A percentile compares a stretch with the other conserved stretches of the same genome.
phyloP scores from a whole-genome alignment of 2,113 vertebrate species.

The Malurus melanocephalus region DNA sequence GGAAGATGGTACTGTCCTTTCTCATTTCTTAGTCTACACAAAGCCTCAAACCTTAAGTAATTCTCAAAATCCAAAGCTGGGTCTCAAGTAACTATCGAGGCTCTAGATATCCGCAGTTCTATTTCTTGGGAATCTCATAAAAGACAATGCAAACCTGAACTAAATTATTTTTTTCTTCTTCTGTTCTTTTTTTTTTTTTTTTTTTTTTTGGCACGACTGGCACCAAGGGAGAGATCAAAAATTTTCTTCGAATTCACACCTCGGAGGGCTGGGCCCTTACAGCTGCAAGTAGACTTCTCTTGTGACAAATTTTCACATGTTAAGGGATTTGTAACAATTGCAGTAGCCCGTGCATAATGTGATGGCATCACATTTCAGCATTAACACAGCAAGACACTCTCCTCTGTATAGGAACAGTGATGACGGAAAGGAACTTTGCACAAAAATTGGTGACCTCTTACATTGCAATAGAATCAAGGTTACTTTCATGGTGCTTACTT shows the following conservation, averaged over 20 bases:
- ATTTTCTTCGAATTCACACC: conserved; percentile 71
- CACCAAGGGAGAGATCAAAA: conserved; percentile 51
- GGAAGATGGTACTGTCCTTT: background rate
- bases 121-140: background rate
- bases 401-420: background rate
- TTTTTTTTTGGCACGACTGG: conserved; percentile 33
- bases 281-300: conserved; percentile 70
- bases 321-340: conserved; percentile 64
- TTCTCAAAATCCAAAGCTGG: background rate
- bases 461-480: background rate
- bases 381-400: background rate
- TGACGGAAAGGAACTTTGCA: background rate
- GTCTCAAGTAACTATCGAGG: background rate
- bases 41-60: background rate
- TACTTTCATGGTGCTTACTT: background rate
- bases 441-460: background rate
- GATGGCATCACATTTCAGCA: background rate
- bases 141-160: background rate
- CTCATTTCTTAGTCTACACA: background rate
- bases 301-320: conserved; percentile 68
- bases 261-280: conserved; percentile 51
- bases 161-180: background rate
- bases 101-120: background rate
- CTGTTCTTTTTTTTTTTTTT: background rate
- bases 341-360: conserved; percentile 53